These are phyloP conservation scores for Belgica antarctica DNA, from an alignment of 2,888 invertebrate genomes.

Conservation along the genomic window DNA sequence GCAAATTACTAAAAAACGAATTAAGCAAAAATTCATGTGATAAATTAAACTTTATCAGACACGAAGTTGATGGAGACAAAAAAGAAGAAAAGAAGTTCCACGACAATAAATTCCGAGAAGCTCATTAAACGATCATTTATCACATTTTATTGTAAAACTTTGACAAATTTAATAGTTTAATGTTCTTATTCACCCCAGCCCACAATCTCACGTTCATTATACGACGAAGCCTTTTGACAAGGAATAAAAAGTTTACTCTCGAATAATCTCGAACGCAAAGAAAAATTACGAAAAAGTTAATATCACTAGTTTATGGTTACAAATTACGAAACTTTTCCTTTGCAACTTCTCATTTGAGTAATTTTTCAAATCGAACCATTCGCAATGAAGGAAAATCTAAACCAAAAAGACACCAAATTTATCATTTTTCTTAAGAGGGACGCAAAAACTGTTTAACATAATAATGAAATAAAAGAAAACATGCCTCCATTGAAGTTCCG, in stretches of 20 bases:
- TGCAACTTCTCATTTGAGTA: not conserved
- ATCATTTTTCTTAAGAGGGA: not conserved
- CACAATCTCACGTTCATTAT: constrained; percentile 1
- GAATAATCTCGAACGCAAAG: not conserved
- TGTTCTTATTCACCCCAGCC: not conserved
- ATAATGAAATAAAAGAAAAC: not conserved
- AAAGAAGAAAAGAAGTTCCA: constrained; percentile 3
- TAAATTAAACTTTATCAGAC: constrained; percentile 29
- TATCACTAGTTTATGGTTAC: constrained; percentile 16
- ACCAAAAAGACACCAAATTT: no score
- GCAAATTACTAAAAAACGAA: not conserved
- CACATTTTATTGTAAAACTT: constrained; percentile 44
- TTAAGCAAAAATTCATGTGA: not conserved
- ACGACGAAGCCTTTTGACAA: not conserved
- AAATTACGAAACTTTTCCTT: constrained; percentile 24
- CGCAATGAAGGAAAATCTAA: no score
- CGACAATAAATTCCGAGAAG: not conserved
- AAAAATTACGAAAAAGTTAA: not conserved
- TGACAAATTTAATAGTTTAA: constrained; percentile 43
- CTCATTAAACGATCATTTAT: constrained; percentile 40
- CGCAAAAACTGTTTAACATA: not conserved
- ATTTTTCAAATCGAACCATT: not conserved
- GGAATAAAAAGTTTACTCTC: not conserved
- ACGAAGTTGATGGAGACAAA: constrained; percentile 4
- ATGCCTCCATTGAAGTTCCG: not conserved